Evolutionary conservation across 2,113 vertebrate genomes (phyloP), one percentile per base, ranked within the genome.

Genomic region (Pseudorhombus dupliciocellatus): DNA sequence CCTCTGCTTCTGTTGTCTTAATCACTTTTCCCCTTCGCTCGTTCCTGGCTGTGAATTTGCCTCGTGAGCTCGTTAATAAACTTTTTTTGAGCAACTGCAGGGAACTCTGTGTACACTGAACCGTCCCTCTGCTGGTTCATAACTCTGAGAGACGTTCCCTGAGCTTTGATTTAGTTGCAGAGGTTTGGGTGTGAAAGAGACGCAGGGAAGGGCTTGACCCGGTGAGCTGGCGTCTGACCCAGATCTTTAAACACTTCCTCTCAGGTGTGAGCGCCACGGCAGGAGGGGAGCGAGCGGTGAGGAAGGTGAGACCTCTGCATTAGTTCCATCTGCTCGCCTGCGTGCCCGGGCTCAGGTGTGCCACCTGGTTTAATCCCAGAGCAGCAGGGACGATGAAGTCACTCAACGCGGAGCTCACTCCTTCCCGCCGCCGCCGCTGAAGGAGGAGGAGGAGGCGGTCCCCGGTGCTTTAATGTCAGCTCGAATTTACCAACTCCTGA

Each of bases 311-410:
- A 56, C 48, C 9, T 58, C 4, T 10, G 21, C 51, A 11, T 58
- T 59, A 40, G 21, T 60, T 73, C 34, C 60, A 62, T 65, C 59
- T 77, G 34, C 57, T 20, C 57, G 53, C 50, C 5, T 52, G 40
- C 30, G 58, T 7, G 22, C 59, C 25, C 21, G 75, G 66, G 70
- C 84, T 78, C 82, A 86, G 83, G 83, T 83, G 81, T 62, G 53
- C 20, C 28, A 26, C 9, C 57, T 18, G 31, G 54, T 83, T 73
- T 79, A 84, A 79, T 83, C 68, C 77, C 73, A 21, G 37, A 75
- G 63, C 75, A 83, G 79, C 61, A 48, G 69, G 37, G 62, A 44
- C 37, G 44, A 53, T 61, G 30, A 77, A 73, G 81, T 68, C 79
- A 34, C 34, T 52, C 15, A 0, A 21, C 44, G 66, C 66, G 10